Evolutionary conservation across 2,113 vertebrate genomes (phyloP), one percentile per base, ranked within the genome.

Genomic region (Hoplias malabaricus): DNA sequence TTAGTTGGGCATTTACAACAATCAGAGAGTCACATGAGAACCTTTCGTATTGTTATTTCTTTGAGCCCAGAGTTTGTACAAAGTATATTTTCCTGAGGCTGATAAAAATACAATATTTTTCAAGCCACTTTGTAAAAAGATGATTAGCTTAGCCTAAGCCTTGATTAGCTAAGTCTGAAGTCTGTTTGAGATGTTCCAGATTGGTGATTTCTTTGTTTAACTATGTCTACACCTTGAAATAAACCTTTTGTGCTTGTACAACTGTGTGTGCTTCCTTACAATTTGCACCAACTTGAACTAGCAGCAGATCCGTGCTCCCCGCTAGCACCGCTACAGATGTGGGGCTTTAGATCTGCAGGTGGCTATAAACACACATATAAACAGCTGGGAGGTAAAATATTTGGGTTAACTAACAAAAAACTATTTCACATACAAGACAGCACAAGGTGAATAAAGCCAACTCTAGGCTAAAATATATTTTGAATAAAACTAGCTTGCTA

Each of bases 271-370:
- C 48, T 50, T 66, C 2, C 14, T 31, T 71, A 56, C 56, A 56
- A n/a, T 69, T 72, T 81, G 50, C 61, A 53, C 46, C 62, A 73
- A 36, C 50, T 43, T 71, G 40, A 50, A 33, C 38, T 14, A 70
- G 59, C 50, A 79, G 40, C 42, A n/a, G n/a, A n/a, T n/a, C n/a
- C n/a, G n/a, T n/a, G 33, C 16, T 61, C 69, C 46, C 38, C 50
- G 2, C 62, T n/a, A 61, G 70, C 67, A 54, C 59, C 67, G 61
- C 42, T 69, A 61, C 75, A 77, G 61, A 71, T 77, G 57, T 62
- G 14, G 14, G 59, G 33, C 73, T 56, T 27, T 76, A 59, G 66
- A 23, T 59, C 72, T 48, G 59, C 42, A 78, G 75, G 69, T 78
- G 80, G 57, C 75, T 42, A 14, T 2, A 53, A 40, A 61, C 21